These are phyloP conservation scores for Enteromius trimaculatus DNA, from an alignment of 2,797 vertebrate genomes.

Conservation along the genomic window DNA sequence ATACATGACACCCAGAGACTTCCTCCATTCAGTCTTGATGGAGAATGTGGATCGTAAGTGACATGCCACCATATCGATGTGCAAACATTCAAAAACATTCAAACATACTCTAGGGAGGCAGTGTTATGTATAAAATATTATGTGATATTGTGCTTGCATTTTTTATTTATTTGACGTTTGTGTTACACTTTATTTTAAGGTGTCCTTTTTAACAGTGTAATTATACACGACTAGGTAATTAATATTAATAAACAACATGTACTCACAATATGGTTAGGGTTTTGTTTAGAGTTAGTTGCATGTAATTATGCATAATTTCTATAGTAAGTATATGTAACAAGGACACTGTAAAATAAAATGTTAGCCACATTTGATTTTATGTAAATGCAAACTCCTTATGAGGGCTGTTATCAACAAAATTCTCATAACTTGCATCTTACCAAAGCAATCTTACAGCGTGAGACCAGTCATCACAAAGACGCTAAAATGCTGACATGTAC, in stretches of 20 bases:
- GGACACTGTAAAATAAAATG: neutral
- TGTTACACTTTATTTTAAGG: neutral
- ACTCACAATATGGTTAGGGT: neutral
- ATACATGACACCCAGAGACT: slow-evolving; percentile 97
- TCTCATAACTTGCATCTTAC: neutral
- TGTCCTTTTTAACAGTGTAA: neutral
- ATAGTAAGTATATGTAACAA: neutral
- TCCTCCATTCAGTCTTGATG: slow-evolving; percentile 92
- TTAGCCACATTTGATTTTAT: neutral
- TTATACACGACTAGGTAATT: neutral
- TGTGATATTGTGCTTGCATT: neutral
- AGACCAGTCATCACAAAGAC: neutral
- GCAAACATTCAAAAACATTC: neutral
- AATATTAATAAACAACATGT: neutral
- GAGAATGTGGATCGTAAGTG: slow-evolving; percentile 88
- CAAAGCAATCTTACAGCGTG: neutral
- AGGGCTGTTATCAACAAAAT: neutral
- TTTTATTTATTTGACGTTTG: neutral
- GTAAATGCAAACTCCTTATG: neutral
- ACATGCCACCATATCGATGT: neutral
- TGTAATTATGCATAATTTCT: neutral
- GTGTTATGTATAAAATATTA: neutral
- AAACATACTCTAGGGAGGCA: neutral
- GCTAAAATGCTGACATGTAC: slow-evolving; percentile 1
- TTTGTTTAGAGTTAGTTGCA: neutral